Conservation (phyloP, 2,113 vertebrate genomes). For the Mugil cephalus region DNA sequence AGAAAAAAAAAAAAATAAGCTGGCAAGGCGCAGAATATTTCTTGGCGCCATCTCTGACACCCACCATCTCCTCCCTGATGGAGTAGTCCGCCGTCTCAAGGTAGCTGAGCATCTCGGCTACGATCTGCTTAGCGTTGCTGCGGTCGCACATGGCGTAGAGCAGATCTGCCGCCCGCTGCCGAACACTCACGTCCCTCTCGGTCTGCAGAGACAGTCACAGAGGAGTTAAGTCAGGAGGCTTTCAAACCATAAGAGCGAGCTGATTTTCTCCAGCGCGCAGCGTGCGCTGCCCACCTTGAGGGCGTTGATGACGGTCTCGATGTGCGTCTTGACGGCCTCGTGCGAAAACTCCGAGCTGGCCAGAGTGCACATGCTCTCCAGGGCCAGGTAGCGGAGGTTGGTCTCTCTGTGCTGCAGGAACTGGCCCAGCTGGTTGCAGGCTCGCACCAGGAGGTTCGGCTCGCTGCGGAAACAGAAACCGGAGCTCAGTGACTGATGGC, state of each 20-base stretch:
- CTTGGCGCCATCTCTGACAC: constrained; percentile 4
- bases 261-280: too few relatives aligned
- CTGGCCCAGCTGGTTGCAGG: constrained; percentile 89
- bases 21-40: too few relatives aligned
- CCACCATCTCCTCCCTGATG: constrained; percentile 93
- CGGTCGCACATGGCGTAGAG: constrained; percentile 96
- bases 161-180: constrained; percentile 92
- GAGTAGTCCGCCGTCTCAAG: constrained; percentile 94
- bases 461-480: constrained; percentile 71
- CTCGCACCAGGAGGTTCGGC: constrained; percentile 87
- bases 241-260: too few relatives aligned
- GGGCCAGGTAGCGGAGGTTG: constrained; percentile 88
- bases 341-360: constrained; percentile 87
- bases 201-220: constrained; percentile 81
- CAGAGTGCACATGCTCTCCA: constrained; percentile 90
- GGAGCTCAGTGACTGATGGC: neutral
- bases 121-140: constrained; percentile 94
- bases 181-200: constrained; percentile 92
- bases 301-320: constrained; percentile 89
- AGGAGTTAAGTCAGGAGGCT: too few relatives aligned
- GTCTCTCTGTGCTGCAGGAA: constrained; percentile 90
- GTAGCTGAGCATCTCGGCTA: constrained; percentile 95
- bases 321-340: constrained; percentile 88
- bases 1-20: too few relatives aligned
- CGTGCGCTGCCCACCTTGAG: constrained; percentile 89